Base-by-base conservation (phyloP, 1,140 invertebrate genomes). In the Eupeodes corollae region DNA sequence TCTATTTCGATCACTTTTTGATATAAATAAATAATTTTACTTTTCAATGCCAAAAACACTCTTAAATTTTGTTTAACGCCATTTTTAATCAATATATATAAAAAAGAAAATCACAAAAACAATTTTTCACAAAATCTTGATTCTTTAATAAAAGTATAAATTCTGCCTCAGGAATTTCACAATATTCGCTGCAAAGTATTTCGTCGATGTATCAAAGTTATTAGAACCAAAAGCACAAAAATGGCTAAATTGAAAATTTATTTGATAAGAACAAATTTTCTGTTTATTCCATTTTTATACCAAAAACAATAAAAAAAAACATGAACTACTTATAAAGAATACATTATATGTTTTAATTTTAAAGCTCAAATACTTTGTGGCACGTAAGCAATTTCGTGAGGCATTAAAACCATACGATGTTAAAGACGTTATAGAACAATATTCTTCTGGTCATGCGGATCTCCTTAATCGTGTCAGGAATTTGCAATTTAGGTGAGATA, bases 381-480 rank as follows among this genome's bases (percentile, higher is more conserved):
- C 91, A 43, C 76, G 90, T 56, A 75, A 88, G 66, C 95, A 95
- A 75, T 95, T 96, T 77, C 89, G 91, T 70, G 90, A 95, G 74
- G 91, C 91, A 30, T 75, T 94, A 62, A 90, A 93, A 71, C 92
- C 92, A 26, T 96, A 96, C 75, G 92, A 96, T 74, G 91, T 96
- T 55, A 91, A 94, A 73, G 92, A 96, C 73, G 92, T 96, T 53
- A 95, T 96, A 63, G 91, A 96, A 73, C 91, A 95, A 70, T 94
- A 92, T 73, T 91, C 86, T 40, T 88, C 89, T 46, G 90, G 90
- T 48, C 89, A 95, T 72, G 84, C 89, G 50, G 89, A 92, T 71
- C 78, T 92, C 64, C 75, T 92, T 60, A 81, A 84, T 51, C 76
- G 90, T 62, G 88, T 92, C 47, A 94, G 93, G 78, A 86, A 80